Base-by-base conservation (phyloP, 1,140 invertebrate genomes). In the Colletes gigas region DNA sequence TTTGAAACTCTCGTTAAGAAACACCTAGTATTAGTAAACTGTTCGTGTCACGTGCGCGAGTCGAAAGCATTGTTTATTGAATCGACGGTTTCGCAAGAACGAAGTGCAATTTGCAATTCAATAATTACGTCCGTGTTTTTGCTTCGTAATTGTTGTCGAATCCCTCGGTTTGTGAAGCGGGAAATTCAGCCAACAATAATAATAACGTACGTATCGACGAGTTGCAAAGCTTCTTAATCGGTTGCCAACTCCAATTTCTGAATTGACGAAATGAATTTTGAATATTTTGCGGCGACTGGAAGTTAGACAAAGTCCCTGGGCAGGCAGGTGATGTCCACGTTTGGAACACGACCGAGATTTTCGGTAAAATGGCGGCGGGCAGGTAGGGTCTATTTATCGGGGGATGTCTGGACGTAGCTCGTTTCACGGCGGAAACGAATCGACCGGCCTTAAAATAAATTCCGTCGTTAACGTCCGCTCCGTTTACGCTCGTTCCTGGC, bases 401-500 rank as follows among this genome's bases (percentile, higher is more conserved):
- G 39, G 17, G 54, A 54, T 57, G 4, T 17, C 63, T 44, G 44
- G 62, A 65, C 62, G 7, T n/a, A 10, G 19, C 15, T 47, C 63
- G 41, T 41, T 65, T 17, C 62, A 41, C 17, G 63, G 17, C 41
- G n/a, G 44, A 15, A 66, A 66, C 63, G 41, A 47, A 47, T 66
- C 63, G 63, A n/a, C 39, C 41, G 41, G 3, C 63, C n/a, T 66
- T 66, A 47, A 66, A 66, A 66, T 66, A 66, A 66, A 66, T 66
- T 44, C 63, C 41, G 44, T 12, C 63, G 63, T 66, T 66, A 47
- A 19, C 17, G 60, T 63, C 6, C 62, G 63, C 63, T 66, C 63
- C 41, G 44, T 66, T 66, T 66, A 9, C 63, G 39, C 41, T 44
- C 17, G 57, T 19, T 59, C 19, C 57, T 59, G 41, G 17, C 54